Base-by-base conservation (phyloP, 2,888 invertebrate species). In the Leptinotarsa peninsularis region DNA sequence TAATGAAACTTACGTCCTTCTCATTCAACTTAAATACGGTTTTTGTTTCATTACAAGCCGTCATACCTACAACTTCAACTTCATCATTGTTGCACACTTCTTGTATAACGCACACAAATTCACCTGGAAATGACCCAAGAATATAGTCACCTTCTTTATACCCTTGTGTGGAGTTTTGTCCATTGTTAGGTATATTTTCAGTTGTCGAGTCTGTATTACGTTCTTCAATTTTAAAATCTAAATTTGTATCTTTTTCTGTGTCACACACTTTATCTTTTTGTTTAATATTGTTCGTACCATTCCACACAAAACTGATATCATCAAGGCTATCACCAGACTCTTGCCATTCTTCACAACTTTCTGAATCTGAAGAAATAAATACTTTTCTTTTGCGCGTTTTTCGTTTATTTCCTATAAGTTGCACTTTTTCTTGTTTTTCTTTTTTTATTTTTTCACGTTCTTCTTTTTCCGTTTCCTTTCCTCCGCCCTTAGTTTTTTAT, bases 101-200 rank as follows among this genome's bases (percentile, higher is more conserved):
- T 27, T 27, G 27, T 27, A 27, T 27, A 27, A 27, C 27, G 4
- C 27, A 27, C 4, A 27, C 27, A 70, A 33, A 67, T 68, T 72
- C n/a, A n/a, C 72, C 72, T 60, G 72, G 50, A 68, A 75, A 72
- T 15, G 66, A 18, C n/a, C 71, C 75, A 4, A 75, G 1, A n/a
- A 72, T 49, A 33, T 75, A 75, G 58, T 75, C 71, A n/a, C 71
- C 67, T 68, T 74, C 71, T 71, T 67, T 74, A 23, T 71, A 27
- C 14, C 60, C 43, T 13, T 58, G 50, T 50, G 50, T 50, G 50
- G 50, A 50, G 15, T 50, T 50, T 50, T 50, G 50, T 50, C 50
- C 50, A 50, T 50, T 50, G 50, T 50, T 50, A 43, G 27, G 60
- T 56, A 27, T 33, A 33, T 52, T 49, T 72, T 67, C 52, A 54